Conservation (phyloP, 2,888 invertebrate genomes). For the Sarcophaga variegata region DNA sequence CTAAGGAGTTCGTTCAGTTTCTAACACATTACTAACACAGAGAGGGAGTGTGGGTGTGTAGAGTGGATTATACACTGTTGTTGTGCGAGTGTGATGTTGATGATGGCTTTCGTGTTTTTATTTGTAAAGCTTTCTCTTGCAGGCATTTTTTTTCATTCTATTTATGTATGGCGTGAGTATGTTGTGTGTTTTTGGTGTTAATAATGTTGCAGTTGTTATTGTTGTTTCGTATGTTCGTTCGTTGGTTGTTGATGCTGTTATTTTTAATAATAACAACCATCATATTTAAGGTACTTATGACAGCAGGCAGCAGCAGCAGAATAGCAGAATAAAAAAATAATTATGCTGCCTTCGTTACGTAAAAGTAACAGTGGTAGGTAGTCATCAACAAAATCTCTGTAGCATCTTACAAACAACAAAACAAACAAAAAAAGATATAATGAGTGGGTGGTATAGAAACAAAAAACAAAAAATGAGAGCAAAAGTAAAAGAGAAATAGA, state of each 20-base stretch:
- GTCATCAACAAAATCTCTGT: constrained; percentile 20
- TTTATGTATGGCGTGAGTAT: not conserved
- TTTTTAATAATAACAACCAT: constrained; percentile 51
- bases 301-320: constrained; percentile 33
- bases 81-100: too few species aligned
- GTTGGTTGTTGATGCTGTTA: not conserved
- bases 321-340: not conserved
- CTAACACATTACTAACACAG: constrained; percentile 21
- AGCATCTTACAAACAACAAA: constrained; percentile 8
- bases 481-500: not conserved
- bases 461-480: not conserved
- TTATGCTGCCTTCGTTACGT: not conserved
- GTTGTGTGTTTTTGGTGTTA: not conserved
- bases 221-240: constrained; percentile 1
- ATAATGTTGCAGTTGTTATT: constrained; percentile 1
- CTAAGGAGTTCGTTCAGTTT: constrained; percentile 28
- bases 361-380: not conserved
- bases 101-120: too few species aligned
- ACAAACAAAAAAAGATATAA: not conserved
- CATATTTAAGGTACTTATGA: constrained; percentile 48
- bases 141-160: not conserved
- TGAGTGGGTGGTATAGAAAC: not conserved
- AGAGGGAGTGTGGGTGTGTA: not conserved
- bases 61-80: not conserved
- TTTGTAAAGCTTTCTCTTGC: not conserved